Percentiles rank a stretch among this genome's conserved stretches.
Evolutionary conservation across 2,888 invertebrate species (phyloP).

Genomic region (Drosophila phalerata): DNA sequence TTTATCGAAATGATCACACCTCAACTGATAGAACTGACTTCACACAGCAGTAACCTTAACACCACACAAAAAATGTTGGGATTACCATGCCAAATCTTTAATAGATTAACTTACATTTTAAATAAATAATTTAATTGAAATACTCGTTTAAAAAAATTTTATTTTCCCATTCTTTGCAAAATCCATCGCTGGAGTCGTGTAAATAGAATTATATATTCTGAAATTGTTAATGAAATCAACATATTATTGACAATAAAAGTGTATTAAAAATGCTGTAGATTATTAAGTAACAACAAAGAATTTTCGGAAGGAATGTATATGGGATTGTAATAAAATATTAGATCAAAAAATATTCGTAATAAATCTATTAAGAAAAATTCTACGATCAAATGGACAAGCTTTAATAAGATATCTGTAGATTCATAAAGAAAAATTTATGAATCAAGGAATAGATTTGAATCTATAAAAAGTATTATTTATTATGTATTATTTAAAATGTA

Average conservation of each 20-base stretch:
- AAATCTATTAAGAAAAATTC: no score
- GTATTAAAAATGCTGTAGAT: no score
- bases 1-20: conserved; percentile 39
- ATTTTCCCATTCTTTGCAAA: not conserved
- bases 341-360: no score
- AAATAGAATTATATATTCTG: not conserved
- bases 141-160: not conserved
- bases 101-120: not conserved
- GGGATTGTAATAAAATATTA: no score
- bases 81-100: conserved; percentile 11
- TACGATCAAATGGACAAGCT: no score
- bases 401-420: no score
- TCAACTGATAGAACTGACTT: conserved; percentile 16
- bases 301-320: no score
- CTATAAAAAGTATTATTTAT: not conserved
- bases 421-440: not conserved
- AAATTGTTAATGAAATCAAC: no score
- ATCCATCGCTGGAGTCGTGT: not conserved
- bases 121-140: not conserved
- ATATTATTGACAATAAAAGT: no score
- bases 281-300: no score
- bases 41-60: not conserved
- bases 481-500: no score
- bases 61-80: not conserved
- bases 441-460: not conserved